Percentiles rank a stretch among this genome's conserved stretches.
These are phyloP conservation scores for Nannoperca australis DNA, from an alignment of 2,797 vertebrate species.

Conservation along the genomic window DNA sequence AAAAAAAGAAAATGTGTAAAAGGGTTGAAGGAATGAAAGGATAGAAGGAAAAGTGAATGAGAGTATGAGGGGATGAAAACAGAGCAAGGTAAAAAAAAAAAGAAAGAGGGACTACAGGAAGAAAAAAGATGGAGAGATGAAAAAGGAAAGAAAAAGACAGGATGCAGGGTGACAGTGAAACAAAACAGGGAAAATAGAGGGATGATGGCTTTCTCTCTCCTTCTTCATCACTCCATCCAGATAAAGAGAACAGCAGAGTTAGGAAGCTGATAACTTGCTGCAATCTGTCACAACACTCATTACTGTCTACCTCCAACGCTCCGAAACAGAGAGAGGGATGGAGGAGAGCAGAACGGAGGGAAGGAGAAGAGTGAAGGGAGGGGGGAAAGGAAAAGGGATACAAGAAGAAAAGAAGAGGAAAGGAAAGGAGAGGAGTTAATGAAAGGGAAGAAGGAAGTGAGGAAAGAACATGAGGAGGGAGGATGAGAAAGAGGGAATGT, in stretches of 20 bases:
- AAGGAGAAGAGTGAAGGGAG: too few species aligned
- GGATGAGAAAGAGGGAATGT: neutral
- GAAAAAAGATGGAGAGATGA: neutral
- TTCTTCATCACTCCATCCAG: neutral
- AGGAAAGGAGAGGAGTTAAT: neutral
- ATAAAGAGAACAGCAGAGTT: slow-evolving; percentile 23
- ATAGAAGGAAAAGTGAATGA: neutral
- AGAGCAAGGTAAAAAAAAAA: too few species aligned
- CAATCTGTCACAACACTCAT: slow-evolving; percentile 64
- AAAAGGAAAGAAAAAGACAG: neutral
- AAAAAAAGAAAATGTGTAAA: too few species aligned
- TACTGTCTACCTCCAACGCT: slow-evolving; percentile 45
- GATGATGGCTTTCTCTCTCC: neutral
- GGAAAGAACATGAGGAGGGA: neutral
- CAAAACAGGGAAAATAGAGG: neutral
- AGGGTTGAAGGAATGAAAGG: too few species aligned
- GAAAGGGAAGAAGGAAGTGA: too few species aligned
- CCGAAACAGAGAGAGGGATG: slow-evolving; percentile 12
- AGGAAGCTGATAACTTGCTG: slow-evolving; percentile 48
- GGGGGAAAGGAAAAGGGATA: neutral
- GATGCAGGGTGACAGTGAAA: neutral
- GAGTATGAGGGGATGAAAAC: neutral
- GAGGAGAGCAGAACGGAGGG: neutral
- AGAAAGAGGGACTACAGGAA: neutral
- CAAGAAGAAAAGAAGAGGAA: neutral